These are phyloP conservation scores for Agrotis puta DNA, from an alignment of 2,888 invertebrate genomes.

Conservation along the genomic window DNA sequence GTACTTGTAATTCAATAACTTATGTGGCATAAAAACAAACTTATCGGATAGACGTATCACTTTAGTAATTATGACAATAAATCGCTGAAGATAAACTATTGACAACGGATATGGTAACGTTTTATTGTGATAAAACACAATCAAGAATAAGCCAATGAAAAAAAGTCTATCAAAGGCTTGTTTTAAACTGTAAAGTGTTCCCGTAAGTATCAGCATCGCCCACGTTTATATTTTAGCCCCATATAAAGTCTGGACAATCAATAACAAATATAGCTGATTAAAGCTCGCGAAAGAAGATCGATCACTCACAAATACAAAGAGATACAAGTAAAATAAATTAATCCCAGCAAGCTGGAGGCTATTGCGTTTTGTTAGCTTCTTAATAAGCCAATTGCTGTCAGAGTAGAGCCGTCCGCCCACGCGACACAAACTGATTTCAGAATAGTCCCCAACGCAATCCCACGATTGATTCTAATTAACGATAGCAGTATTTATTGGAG, in stretches of 20 bases:
- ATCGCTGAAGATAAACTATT: slow-evolving; percentile 32
- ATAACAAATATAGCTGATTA: slow-evolving; percentile 56
- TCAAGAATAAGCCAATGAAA: background rate
- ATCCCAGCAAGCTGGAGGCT: slow-evolving; percentile 72
- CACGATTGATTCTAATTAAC: slow-evolving; percentile 91
- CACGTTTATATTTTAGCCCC: slow-evolving; percentile 28
- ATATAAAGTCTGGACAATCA: slow-evolving; percentile 44
- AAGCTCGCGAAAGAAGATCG: slow-evolving; percentile 69
- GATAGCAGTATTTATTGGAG: slow-evolving; percentile 90
- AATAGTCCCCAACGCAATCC: slow-evolving; percentile 85
- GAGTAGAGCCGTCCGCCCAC: slow-evolving; percentile 80
- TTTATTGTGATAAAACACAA: slow-evolving; percentile 11
- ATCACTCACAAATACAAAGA: slow-evolving; percentile 72
- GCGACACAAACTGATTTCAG: slow-evolving; percentile 82
- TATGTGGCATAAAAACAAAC: slow-evolving; percentile 31
- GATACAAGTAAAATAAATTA: slow-evolving; percentile 76
- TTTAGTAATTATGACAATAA: slow-evolving; percentile 35
- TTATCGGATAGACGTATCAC: slow-evolving; percentile 5
- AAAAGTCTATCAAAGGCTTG: slow-evolving; percentile 2
- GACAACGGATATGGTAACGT: slow-evolving; percentile 15
- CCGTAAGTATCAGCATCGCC: slow-evolving; percentile 7
- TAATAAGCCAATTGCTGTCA: slow-evolving; percentile 87
- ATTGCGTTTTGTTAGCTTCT: slow-evolving; percentile 82
- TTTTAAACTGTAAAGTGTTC: slow-evolving; percentile 7
- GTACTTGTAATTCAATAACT: slow-evolving; percentile 34